A percentile compares a stretch with the other conserved stretches of the same genome.
Evolutionary conservation across 2,797 vertebrate genomes (phyloP).

Genomic region (Mareca penelope): DNA sequence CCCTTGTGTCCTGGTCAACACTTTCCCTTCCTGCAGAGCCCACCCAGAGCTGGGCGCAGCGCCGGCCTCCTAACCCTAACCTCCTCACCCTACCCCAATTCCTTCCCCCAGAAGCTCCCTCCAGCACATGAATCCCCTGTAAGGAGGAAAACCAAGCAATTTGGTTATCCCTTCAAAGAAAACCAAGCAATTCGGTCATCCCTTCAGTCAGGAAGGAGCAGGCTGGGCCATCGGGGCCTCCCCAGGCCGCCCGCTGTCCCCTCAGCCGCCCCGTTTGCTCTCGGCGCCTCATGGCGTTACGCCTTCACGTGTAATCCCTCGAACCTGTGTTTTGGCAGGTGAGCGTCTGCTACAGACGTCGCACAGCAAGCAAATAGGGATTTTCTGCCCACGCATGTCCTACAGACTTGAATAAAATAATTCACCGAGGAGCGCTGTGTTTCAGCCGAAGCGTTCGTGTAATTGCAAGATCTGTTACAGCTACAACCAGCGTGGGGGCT

Average conservation of each 20-base stretch:
- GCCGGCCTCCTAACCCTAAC: fast-evolving
- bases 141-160: background rate
- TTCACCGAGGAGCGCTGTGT: fast-evolving
- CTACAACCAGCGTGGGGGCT: background rate
- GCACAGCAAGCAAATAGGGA: background rate
- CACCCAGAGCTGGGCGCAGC: background rate
- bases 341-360: background rate
- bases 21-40: background rate
- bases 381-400: background rate
- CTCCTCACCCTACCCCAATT: background rate
- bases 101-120: background rate
- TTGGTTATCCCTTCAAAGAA: background rate
- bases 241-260: background rate
- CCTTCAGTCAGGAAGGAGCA: background rate
- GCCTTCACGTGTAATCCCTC: background rate
- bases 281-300: background rate
- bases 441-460: background rate
- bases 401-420: background rate
- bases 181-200: background rate
- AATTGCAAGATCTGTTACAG: constrained; percentile 10
- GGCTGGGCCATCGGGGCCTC: background rate
- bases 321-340: background rate
- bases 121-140: background rate
- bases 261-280: background rate
- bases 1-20: background rate